Evolutionary conservation across 1,140 invertebrate genomes (phyloP).

Genomic region (Ips typographus): DNA sequence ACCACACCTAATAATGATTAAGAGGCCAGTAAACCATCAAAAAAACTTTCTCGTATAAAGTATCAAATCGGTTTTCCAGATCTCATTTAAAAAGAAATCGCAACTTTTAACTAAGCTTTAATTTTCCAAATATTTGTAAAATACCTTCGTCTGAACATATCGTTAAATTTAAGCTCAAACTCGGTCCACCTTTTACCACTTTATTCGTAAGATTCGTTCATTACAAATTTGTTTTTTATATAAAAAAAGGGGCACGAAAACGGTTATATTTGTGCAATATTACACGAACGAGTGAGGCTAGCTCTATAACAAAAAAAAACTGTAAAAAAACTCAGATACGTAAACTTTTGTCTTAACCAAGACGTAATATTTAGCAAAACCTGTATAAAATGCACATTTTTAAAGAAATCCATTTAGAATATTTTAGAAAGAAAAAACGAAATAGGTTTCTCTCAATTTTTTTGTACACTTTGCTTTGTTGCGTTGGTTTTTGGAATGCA

Average conservation of each 20-base stretch:
- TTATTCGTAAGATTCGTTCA: background rate
- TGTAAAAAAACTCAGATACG: conserved; percentile 36
- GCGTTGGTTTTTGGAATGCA: no score
- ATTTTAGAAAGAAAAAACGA: no score
- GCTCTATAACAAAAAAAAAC: conserved; percentile 5
- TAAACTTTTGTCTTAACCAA: conserved; percentile 44
- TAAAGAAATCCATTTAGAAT: conserved; percentile 43
- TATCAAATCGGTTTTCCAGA: conserved; percentile 12
- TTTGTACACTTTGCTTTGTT: no score
- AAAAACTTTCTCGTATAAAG: background rate
- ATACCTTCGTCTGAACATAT: conserved; percentile 33
- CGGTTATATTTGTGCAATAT: conserved; percentile 3
- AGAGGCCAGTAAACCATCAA: no score
- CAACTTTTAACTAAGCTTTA: conserved; percentile 19
- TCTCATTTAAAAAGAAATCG: conserved; percentile 12
- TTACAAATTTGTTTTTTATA: background rate
- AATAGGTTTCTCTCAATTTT: background rate
- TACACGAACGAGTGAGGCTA: background rate
- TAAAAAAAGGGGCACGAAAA: background rate
- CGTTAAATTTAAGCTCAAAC: conserved; percentile 20
- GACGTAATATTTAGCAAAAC: conserved; percentile 42
- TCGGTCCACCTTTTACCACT: conserved; percentile 2
- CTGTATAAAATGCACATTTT: conserved; percentile 51
- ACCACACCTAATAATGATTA: no score
- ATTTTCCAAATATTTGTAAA: conserved; percentile 33